phyloP scores from a whole-genome alignment of 2,888 invertebrate genomes.

The Noctua comes region DNA sequence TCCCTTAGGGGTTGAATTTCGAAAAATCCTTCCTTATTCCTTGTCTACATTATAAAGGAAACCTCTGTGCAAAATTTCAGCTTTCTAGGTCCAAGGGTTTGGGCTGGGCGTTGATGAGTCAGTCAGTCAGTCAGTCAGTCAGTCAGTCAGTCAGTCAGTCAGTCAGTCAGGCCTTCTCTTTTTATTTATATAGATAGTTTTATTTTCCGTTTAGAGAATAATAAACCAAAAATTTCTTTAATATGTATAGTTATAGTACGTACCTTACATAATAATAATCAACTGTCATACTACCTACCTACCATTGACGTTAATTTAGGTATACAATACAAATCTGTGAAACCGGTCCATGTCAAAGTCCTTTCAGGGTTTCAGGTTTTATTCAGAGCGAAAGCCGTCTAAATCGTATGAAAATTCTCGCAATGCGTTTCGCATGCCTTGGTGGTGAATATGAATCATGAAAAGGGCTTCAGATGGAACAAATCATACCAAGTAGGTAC shows the following conservation, averaged over 20 bases:
- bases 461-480: neutral
- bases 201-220: neutral
- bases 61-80: too few relatives aligned
- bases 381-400: neutral
- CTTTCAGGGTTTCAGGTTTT: constrained; percentile 14
- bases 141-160: too few relatives aligned
- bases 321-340: neutral
- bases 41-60: too few relatives aligned
- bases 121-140: too few relatives aligned
- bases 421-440: neutral
- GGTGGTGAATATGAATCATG: neutral
- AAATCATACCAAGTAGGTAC: neutral
- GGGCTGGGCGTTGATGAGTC: too few relatives aligned
- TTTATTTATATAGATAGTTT: too few relatives aligned
- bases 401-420: constrained; percentile 1
- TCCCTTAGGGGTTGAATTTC: too few relatives aligned
- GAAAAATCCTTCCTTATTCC: too few relatives aligned
- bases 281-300: neutral
- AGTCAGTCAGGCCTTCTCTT: too few relatives aligned
- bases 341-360: neutral
- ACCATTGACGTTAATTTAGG: neutral
- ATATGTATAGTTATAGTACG: neutral
- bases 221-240: neutral
- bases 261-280: neutral
- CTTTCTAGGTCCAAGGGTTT: too few relatives aligned